phyloP scores from a whole-genome alignment of 2,888 invertebrate species.

The Mycalesis mineus region DNA sequence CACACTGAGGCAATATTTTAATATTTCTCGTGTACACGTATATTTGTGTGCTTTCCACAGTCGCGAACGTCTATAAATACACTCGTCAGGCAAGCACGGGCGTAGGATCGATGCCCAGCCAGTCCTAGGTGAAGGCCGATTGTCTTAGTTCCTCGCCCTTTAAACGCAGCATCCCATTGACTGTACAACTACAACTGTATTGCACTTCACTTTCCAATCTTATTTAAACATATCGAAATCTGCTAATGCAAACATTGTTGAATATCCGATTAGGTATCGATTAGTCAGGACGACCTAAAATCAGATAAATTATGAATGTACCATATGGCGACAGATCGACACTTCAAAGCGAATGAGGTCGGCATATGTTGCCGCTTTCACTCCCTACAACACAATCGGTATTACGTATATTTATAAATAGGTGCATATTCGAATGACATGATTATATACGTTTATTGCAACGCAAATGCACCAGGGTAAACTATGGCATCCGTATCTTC shows the following conservation, averaged over 20 bases:
- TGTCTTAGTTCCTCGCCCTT: conserved; percentile 60
- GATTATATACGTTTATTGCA: conserved; percentile 13
- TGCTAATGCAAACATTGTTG: background rate
- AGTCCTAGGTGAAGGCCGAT: conserved; percentile 71
- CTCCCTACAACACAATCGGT: conserved; percentile 66
- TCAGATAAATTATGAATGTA: conserved; percentile 61
- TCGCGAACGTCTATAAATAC: conserved; percentile 62
- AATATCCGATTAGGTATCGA: conserved; percentile 21
- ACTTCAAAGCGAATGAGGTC: conserved; percentile 72
- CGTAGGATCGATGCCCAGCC: conserved; percentile 66
- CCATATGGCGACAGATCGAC: conserved; percentile 72
- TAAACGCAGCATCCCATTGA: conserved; percentile 45
- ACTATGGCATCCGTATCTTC: background rate
- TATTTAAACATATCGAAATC: background rate
- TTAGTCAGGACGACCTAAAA: conserved; percentile 34
- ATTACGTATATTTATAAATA: conserved; percentile 45
- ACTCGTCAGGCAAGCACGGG: conserved; percentile 60
- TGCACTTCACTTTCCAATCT: background rate
- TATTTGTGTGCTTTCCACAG: conserved; percentile 42
- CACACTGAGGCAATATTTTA: conserved; percentile 10
- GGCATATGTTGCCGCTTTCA: conserved; percentile 75
- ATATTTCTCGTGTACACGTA: conserved; percentile 16
- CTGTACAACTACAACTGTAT: conserved; percentile 22
- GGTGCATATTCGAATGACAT: conserved; percentile 29
- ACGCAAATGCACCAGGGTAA: conserved; percentile 5